Base-by-base conservation (phyloP, 1,140 invertebrate species). In the Aphaenogaster rudis region DNA sequence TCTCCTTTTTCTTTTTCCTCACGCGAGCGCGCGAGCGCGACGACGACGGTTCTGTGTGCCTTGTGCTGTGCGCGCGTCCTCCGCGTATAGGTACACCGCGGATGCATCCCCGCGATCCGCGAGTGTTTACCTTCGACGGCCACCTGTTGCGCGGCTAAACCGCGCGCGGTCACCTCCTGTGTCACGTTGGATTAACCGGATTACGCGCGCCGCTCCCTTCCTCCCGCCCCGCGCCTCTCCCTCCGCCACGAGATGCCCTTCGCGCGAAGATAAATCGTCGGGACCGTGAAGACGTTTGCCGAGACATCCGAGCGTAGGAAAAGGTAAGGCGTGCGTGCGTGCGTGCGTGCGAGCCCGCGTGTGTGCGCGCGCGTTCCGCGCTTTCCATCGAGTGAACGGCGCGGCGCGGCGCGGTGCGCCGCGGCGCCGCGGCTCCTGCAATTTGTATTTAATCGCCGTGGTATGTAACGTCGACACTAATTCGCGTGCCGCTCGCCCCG, bases 171-270 rank as follows among this genome's bases (percentile, higher is more conserved):
- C 28, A 64, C 85, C 77, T 86, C 89, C 91, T 91, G 93, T 93
- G 92, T 92, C 87, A 92, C 89, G 77, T 93, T 94, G 94, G 93
- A 94, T 94, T 94, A 93, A 88, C 87, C 91, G 91, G 93, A 94
- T 94, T 94, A 93, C 88, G 84, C 76, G 87, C 82, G 74, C 71
- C 69, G 39, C n/a, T n/a, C 67, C 76, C 28, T 28, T 28, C 28
- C 28, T 28, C 28, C 28, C 28, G 28, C 28, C 28, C 28, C 28
- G 28, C 28, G 28, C 28, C 28, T 28, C 28, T 28, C 28, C 28
- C 28, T 28, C 28, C 28, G 28, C 28, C 28, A 28, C 28, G 91
- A 90, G 79, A 93, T 92, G 92, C 86, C 81, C 86, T 87, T 82
- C 86, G 77, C 88, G 84, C 67, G 88, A 63, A 88, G 92, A 93